These are phyloP conservation scores for Montifringilla adamsi DNA, from an alignment of 2,113 vertebrate species.

Conservation along the genomic window DNA sequence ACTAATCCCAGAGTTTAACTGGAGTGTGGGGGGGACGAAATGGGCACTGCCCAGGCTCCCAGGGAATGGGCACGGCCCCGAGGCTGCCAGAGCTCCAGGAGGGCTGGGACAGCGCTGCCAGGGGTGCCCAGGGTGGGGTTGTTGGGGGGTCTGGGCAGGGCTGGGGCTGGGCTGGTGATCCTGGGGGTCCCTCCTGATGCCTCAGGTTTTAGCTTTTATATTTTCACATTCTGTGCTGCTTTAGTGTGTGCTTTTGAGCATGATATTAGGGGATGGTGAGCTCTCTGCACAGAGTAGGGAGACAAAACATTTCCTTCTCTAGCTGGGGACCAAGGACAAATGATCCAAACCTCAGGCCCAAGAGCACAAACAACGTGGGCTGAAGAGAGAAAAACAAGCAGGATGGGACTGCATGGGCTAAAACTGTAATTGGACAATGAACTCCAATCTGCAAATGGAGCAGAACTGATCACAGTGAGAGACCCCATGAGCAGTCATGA, in stretches of 20 bases:
- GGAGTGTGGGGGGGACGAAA: background rate
- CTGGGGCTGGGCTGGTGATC: rapidly evolving
- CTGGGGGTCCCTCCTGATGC: background rate
- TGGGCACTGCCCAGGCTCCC: background rate
- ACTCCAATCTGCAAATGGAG: background rate
- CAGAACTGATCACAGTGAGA: background rate
- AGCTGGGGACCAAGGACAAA: background rate
- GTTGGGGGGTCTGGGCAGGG: background rate
- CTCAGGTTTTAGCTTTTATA: background rate
- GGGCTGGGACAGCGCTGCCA: background rate
- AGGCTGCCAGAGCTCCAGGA: background rate
- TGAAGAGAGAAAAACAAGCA: background rate
- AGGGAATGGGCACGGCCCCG: background rate
- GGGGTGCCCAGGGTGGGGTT: background rate
- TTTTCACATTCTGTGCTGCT: background rate
- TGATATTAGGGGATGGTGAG: background rate
- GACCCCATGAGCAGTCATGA: rapidly evolving
- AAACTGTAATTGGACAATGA: background rate
- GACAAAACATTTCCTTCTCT: background rate
- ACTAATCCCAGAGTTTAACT: background rate
- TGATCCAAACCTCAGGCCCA: background rate
- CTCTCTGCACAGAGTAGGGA: background rate
- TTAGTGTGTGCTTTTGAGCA: background rate
- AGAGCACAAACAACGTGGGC: rapidly evolving
- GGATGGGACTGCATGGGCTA: background rate